Base-by-base conservation (phyloP, 2,797 vertebrate species). In the Moxostoma hubbsi region DNA sequence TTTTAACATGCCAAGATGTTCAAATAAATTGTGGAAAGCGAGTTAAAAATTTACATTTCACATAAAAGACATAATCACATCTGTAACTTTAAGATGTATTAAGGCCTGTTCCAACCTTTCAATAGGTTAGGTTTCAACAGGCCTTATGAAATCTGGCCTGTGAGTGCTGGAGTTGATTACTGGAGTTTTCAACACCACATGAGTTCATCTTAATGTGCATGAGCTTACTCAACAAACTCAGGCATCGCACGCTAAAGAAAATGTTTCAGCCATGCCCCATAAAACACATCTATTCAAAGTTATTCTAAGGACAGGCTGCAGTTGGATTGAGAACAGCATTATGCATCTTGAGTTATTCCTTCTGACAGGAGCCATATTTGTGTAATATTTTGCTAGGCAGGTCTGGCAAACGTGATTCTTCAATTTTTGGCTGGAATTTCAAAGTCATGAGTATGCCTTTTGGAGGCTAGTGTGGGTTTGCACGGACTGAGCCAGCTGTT, bases 321-420 rank as follows among this genome's bases (percentile, higher is more conserved):
- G 50, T 49, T 72, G 72, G 51, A 64, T 65, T 49, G 16, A 72
- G 50, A 72, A 64, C 77, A 79, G 77, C 59, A 65, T 51, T 57
- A 71, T 63, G n/a, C 6, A 2, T 62, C 36, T 57, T 55, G 50
- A 79, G n/a, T 77, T 65, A 71, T 79, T 51, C 12, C 16, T 15
- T 72, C 43, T 9, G 68, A 72, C 68, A 62, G 66, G 65, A 16
- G 76, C 59, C 58, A 63, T 78, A 62, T 72, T 72, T 72, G 68
- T 79, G 43, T 16, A 50, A 4, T 36, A 36, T 49, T 71, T 57
- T 65, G 59, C 61, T 50, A 71, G 51, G 12, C 58, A 49, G 77
- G 16, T 64, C 59, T 64, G 58, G 68, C 61, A 64, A 64, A 15
- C 51, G 65, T 71, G 58, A 71, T 24, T 77, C 13, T 57, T 53